A percentile compares a stretch with the other conserved stretches of the same genome.
Conservation (phyloP, 2,888 invertebrate genomes). For the Ormyrus nitidulus region DNA sequence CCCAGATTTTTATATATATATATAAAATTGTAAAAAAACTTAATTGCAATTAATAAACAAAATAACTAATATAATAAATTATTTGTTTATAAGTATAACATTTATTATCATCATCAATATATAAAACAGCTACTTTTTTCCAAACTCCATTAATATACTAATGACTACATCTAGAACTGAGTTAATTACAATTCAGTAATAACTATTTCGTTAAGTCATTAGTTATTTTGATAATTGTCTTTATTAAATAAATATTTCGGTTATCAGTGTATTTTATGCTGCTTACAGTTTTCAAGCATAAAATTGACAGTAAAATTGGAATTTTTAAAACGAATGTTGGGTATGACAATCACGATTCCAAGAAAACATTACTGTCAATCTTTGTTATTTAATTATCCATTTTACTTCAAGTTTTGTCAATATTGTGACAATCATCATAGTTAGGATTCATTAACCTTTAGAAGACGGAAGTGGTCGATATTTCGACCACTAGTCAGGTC, state of each 20-base stretch:
- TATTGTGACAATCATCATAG: slow-evolving; percentile 32
- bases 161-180: slow-evolving; percentile 48
- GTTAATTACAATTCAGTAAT: slow-evolving; percentile 42
- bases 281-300: slow-evolving; percentile 23
- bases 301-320: slow-evolving; percentile 42
- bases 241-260: slow-evolving; percentile 52
- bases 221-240: slow-evolving; percentile 38
- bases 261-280: slow-evolving; percentile 30
- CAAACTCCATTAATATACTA: slow-evolving; percentile 46
- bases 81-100: slow-evolving; percentile 48
- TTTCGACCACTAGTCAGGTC: too few relatives aligned
- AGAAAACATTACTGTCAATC: slow-evolving; percentile 33
- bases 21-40: slow-evolving; percentile 47
- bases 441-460: slow-evolving; percentile 37
- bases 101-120: slow-evolving; percentile 54
- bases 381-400: slow-evolving; percentile 32
- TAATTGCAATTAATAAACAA: slow-evolving; percentile 37
- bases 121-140: slow-evolving; percentile 53
- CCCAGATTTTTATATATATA: slow-evolving; percentile 26
- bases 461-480: too few relatives aligned
- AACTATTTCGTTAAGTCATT: slow-evolving; percentile 49
- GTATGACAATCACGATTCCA: slow-evolving; percentile 14
- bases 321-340: neutral
- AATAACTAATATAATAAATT: slow-evolving; percentile 48
- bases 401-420: slow-evolving; percentile 36